Evolutionary conservation across 2,888 invertebrate genomes (phyloP).

Genomic region (Zootermopsis nevadensis): DNA sequence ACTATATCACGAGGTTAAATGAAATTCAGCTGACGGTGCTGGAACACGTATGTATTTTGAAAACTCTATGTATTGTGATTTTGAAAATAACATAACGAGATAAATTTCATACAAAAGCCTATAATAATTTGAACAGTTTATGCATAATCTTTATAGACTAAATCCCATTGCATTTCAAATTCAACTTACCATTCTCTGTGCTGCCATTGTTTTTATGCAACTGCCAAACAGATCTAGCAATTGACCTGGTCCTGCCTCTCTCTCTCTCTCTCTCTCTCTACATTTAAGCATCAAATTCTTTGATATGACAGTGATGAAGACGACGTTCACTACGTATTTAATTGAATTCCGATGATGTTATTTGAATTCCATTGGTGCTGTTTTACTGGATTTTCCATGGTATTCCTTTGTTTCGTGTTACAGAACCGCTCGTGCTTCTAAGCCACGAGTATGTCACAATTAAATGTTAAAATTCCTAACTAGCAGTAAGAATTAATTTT

Average conservation of each 20-base stretch:
- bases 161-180: too few species aligned
- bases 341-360: constrained; percentile 12
- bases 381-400: background rate
- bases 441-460: background rate
- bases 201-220: too few species aligned
- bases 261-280: background rate
- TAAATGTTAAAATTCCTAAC: background rate
- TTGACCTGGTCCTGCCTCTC: background rate
- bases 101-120: too few species aligned
- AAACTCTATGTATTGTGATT: too few species aligned
- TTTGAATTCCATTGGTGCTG: background rate
- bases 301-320: constrained; percentile 19
- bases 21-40: too few species aligned
- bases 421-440: background rate
- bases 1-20: too few species aligned
- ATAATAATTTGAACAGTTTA: too few species aligned
- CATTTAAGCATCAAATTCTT: background rate
- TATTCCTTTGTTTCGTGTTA: constrained; percentile 11
- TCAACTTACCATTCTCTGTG: too few species aligned
- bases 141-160: too few species aligned
- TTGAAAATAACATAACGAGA: too few species aligned
- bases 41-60: too few species aligned
- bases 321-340: background rate
- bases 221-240: too few species aligned
- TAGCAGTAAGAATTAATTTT: background rate